Evolutionary conservation across 2,888 invertebrate genomes (phyloP).

Genomic region (Xestoiulus laeticollis): DNA sequence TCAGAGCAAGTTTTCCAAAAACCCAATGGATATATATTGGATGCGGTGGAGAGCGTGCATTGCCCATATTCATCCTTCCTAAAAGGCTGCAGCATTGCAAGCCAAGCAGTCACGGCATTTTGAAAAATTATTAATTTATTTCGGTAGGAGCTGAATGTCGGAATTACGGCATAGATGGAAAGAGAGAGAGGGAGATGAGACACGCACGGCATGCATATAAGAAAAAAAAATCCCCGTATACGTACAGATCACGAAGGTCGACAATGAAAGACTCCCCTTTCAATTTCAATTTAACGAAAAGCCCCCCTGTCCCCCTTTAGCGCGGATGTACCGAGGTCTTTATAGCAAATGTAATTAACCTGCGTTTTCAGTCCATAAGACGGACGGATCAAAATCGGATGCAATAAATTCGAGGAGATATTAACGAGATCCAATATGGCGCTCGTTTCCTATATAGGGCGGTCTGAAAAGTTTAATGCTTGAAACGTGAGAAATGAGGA

Average conservation of each 20-base stretch:
- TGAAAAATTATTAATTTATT: conserved; percentile 44
- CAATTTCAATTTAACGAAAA: conserved; percentile 26
- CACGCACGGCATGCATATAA: not conserved
- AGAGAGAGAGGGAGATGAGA: conserved; percentile 34
- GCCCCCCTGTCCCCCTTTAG: not conserved
- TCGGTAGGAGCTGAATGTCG: not conserved
- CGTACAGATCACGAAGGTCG: conserved; percentile 16
- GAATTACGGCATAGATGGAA: conserved; percentile 18
- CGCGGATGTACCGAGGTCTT: not conserved
- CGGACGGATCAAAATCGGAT: conserved; percentile 12
- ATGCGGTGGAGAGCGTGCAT: not conserved
- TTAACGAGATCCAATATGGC: not conserved
- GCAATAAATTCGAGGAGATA: not conserved
- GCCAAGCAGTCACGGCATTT: conserved; percentile 45
- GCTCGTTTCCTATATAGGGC: too few species aligned
- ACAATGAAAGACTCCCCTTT: conserved; percentile 19
- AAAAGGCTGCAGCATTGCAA: not conserved
- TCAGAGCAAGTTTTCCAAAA: conserved; percentile 52
- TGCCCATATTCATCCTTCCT: not conserved
- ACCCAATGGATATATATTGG: conserved; percentile 25
- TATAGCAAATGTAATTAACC: conserved; percentile 26
- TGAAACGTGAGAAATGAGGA: too few species aligned
- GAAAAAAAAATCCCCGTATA: conserved; percentile 3
- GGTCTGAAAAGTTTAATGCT: too few species aligned
- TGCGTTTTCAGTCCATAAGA: not conserved